Evolutionary conservation across 2,113 vertebrate species (phyloP), one percentile per base, ranked within the genome.

Genomic region (Thalassoma bifasciatum): DNA sequence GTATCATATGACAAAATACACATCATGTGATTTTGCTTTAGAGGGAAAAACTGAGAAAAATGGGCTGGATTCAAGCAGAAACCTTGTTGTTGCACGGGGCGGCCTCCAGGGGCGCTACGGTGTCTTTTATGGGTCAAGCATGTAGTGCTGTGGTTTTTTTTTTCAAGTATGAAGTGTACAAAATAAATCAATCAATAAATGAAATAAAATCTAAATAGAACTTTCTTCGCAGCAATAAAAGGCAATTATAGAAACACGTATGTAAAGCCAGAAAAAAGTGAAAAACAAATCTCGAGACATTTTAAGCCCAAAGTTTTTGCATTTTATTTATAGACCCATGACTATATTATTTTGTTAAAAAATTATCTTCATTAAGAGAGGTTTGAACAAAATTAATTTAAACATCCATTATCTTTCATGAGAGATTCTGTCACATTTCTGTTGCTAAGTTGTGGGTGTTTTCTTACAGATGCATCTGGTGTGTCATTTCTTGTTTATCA

Each of bases 1-100:
- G 83, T 75, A 87, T 93, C 93, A 93, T 88, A 86, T 93, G 92
- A 93, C 92, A 90, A 86, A 84, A 83, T 64, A 62, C 46, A 51
- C 73, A 91, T 92, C 93, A 94, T 92, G 93, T 94, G 94, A 93
- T 89, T 91, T 76, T 77, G 82, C 90, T 92, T 91, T 85, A 62
- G 58, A 54, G 40, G 44, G 47, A 34, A 80, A 82, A 76, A 49
- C 21, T 24, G 47, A 70, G 69, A 12, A 47, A 69, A 81, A 73
- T 8, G 22, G 49, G 71, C 47, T 51, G 53, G 51, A 76, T 60
- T 73, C 36, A 65, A 65, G 13, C 19, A 16, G 3, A 37, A 1
- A 49, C 22, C 5, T 5, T 83, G 86, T 36, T 53, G 46, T 85
- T 72, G 52, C 76, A 34, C 1, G 1, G 24, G 13, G 6, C 47